phyloP scores from a whole-genome alignment of 2,888 invertebrate species.

The Meganola albula region DNA sequence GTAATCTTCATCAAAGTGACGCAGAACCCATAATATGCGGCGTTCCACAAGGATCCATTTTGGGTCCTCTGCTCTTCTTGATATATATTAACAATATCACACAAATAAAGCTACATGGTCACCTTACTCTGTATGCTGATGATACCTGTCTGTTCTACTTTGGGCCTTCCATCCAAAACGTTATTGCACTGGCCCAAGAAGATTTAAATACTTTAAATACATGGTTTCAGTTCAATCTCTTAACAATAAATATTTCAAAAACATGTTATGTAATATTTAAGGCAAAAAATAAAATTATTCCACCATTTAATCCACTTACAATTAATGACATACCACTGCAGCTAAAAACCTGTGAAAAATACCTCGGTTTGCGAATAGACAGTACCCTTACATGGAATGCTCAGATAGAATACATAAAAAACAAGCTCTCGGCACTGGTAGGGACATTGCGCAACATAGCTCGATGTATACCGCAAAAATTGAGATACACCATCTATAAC shows the following conservation, averaged over 20 bases:
- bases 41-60: constrained; percentile 9
- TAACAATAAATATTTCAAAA: constrained; percentile 3
- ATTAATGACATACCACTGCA: constrained; percentile 1
- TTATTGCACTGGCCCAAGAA: constrained; percentile 11
- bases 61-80: constrained; percentile 7
- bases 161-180: neutral
- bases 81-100: constrained; percentile 8
- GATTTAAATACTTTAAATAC: constrained; percentile 13
- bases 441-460: constrained; percentile 1
- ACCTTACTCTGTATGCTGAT: constrained; percentile 9
- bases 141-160: constrained; percentile 5
- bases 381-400: neutral
- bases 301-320: neutral
- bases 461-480: constrained; percentile 4
- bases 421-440: constrained; percentile 2
- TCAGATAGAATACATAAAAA: constrained; percentile 3
- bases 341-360: constrained; percentile 4
- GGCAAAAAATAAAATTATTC: constrained; percentile 13
- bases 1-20: constrained; percentile 1
- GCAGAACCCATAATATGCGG: constrained; percentile 3
- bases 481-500: neutral
- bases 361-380: constrained; percentile 5
- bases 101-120: constrained; percentile 6
- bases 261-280: constrained; percentile 13
- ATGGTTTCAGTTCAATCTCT: constrained; percentile 14